Base-by-base conservation (phyloP, 2,797 vertebrate species). In the Urocyon cinereoargenteus region DNA sequence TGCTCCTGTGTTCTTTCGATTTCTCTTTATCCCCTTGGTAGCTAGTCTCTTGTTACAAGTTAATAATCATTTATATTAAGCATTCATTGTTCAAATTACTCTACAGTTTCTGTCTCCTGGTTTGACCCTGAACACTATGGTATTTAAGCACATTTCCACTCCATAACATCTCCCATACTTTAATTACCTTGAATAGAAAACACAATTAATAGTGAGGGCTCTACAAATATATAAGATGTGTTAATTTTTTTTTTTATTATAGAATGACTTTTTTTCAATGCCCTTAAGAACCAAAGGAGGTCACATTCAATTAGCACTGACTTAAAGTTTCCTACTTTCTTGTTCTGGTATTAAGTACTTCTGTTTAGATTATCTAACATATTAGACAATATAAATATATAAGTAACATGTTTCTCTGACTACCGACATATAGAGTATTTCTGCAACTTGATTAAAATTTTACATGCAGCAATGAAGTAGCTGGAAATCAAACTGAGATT, bases 181-280 rank as follows among this genome's bases (percentile, higher is more conserved):
- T 86, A 87, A 93, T 93, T 59, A 81, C 66, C 36, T 89, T 55
- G 92, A 81, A 31, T 4, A 94, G 81, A 96, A 96, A 90, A 88
- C 61, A 57, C 31, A 84, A 34, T 85, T 49, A 66, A 22, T 91
- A 96, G 34, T 68, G 62, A 91, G 19, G 11, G 28, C 1, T 93
- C 53, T 31, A 55, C 1, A 45, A 86, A 79, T 86, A 95, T 5
- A 53, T 70, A 21, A 70, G 21, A 26, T 64, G 14, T 79, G 86
- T 84, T 87, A 36, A 57, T 24, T 40, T 62, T 62, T 68, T 57
- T 68, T 77, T 86, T 55, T 68, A 85, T 64, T 79, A 77, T 61
- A 85, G 28, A 84, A 62, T 45, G 59, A 85, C 15, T 95, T 14
- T 95, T 14, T 87, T 66, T 78, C 77, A 85, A 81, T 81, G 92